Evolutionary conservation across 2,113 vertebrate species (phyloP).

Genomic region (Melanostigma gelatinosum): DNA sequence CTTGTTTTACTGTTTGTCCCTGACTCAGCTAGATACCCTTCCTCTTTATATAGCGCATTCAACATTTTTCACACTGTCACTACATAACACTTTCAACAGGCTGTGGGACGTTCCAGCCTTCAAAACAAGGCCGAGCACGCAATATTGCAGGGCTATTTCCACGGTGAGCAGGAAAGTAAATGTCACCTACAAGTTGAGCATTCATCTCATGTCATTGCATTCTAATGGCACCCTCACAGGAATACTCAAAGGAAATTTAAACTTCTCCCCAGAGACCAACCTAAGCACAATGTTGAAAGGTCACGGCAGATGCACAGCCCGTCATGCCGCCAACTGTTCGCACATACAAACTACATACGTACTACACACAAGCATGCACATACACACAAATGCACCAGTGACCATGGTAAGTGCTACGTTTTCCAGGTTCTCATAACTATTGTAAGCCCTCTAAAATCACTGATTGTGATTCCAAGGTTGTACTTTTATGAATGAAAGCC

Average conservation of each 20-base stretch:
- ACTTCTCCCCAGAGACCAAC: constrained; percentile 47
- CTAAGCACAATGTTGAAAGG: constrained; percentile 11
- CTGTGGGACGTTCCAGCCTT: constrained; percentile 66
- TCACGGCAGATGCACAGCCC: constrained; percentile 22
- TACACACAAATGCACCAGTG: neutral
- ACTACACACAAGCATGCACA: neutral
- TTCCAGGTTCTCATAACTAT: neutral
- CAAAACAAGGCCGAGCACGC: constrained; percentile 46
- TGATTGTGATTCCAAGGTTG: neutral
- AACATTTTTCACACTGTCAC: constrained; percentile 50
- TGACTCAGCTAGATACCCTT: constrained; percentile 66
- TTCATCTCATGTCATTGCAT: constrained; percentile 71
- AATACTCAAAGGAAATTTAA: constrained; percentile 58
- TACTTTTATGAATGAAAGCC: neutral
- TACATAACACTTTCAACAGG: constrained; percentile 23
- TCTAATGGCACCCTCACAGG: constrained; percentile 66
- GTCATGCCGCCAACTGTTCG: neutral
- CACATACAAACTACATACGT: neutral
- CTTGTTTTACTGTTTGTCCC: constrained; percentile 63
- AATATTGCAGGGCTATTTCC: constrained; percentile 61
- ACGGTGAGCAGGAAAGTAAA: constrained; percentile 72
- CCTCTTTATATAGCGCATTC: constrained; percentile 47
- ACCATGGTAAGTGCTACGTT: constrained; percentile 10
- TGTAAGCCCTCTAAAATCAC: neutral
- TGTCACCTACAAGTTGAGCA: constrained; percentile 68